phyloP scores from a whole-genome alignment of 2,797 vertebrate genomes.

The Neoniphon sammara region DNA sequence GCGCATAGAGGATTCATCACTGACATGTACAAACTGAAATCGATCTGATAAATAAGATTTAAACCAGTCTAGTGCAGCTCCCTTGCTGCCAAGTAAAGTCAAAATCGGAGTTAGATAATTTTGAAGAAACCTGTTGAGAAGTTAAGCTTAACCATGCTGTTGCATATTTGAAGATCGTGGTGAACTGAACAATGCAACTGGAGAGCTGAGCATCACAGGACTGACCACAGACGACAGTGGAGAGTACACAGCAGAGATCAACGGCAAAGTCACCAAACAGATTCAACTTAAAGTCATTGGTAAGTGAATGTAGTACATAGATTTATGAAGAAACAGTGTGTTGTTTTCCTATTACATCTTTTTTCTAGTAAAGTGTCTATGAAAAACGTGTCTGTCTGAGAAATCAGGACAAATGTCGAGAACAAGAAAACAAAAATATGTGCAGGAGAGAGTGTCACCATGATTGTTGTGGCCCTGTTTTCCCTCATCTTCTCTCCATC shows the following conservation, averaged over 20 bases:
- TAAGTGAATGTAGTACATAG: slow-evolving; percentile 29
- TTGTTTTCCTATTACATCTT: background rate
- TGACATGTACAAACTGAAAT: too few relatives aligned
- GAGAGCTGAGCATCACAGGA: slow-evolving; percentile 51
- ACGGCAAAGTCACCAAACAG: rapidly evolving
- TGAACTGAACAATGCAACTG: slow-evolving; percentile 12
- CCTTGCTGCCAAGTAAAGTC: too few relatives aligned
- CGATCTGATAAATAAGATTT: too few relatives aligned
- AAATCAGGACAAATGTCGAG: too few relatives aligned
- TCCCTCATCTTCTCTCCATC: background rate
- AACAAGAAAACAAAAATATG: too few relatives aligned
- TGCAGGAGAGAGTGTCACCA: background rate
- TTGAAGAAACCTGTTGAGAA: background rate
- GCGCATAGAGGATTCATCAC: too few relatives aligned
- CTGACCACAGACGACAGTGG: rapidly evolving
- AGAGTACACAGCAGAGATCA: slow-evolving; percentile 21
- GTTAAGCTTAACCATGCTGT: background rate
- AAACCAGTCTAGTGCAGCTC: too few relatives aligned
- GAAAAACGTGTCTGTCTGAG: too few relatives aligned
- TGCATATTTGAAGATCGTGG: slow-evolving; percentile 1
- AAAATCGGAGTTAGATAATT: too few relatives aligned
- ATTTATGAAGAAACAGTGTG: background rate
- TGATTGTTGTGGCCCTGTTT: background rate
- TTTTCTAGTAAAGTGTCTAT: background rate
- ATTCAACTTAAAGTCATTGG: slow-evolving; percentile 30